These are phyloP conservation scores for Platycheirus albimanus DNA, from an alignment of 2,888 invertebrate genomes.

Conservation along the genomic window DNA sequence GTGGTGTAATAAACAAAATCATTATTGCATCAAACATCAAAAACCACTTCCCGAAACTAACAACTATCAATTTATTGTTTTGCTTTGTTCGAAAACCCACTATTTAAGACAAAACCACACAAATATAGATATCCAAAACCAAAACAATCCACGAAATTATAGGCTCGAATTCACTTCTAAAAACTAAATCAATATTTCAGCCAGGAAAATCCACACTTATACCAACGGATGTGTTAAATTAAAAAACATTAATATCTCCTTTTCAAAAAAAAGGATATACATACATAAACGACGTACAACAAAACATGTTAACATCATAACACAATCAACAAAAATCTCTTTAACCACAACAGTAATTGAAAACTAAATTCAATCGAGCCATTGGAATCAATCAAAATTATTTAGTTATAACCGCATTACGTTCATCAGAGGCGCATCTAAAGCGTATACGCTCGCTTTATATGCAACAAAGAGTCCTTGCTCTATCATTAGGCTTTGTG, in stretches of 20 bases:
- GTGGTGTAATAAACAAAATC: slow-evolving; percentile 23
- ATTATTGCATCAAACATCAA: not conserved
- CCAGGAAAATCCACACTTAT: not conserved
- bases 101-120: slow-evolving; percentile 29
- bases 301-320: slow-evolving; percentile 28
- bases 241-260: not conserved
- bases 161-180: slow-evolving; percentile 8
- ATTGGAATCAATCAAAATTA: slow-evolving; percentile 53
- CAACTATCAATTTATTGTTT: slow-evolving; percentile 1
- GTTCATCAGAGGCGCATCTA: slow-evolving; percentile 8
- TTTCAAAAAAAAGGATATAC: no score
- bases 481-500: not conserved
- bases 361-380: slow-evolving; percentile 66
- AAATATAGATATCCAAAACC: slow-evolving; percentile 13
- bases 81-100: not conserved
- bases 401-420: slow-evolving; percentile 60
- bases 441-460: no score
- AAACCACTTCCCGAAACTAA: slow-evolving; percentile 1
- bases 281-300: no score
- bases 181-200: slow-evolving; percentile 9
- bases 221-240: slow-evolving; percentile 1
- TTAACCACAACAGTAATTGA: slow-evolving; percentile 56
- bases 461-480: not conserved
- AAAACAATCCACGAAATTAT: slow-evolving; percentile 26
- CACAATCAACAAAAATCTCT: slow-evolving; percentile 54